A percentile compares a stretch with the other conserved stretches of the same genome.
Conservation (phyloP, 2,888 invertebrate species). For the Uloborus plumipes region DNA sequence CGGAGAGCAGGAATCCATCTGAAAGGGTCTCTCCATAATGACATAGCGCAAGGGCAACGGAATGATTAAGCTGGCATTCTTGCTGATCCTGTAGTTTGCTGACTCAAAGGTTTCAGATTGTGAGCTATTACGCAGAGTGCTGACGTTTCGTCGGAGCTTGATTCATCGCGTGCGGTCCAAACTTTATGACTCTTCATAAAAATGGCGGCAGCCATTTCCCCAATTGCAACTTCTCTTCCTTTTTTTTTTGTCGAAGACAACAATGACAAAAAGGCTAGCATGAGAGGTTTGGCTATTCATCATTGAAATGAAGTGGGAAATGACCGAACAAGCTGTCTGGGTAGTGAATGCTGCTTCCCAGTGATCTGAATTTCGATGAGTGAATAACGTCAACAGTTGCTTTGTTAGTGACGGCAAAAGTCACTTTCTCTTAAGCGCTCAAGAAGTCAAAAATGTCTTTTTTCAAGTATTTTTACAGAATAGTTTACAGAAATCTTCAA, state of each 20-base stretch:
- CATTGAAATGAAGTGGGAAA: constrained; percentile 3
- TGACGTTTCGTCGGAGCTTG: constrained; percentile 16
- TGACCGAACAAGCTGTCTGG: not conserved
- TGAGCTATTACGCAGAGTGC: constrained; percentile 16
- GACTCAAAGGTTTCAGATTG: constrained; percentile 16
- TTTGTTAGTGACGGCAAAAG: too few relatives aligned
- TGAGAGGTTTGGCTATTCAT: not conserved
- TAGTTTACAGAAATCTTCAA: too few relatives aligned
- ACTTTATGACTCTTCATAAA: constrained; percentile 22
- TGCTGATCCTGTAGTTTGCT: constrained; percentile 22
- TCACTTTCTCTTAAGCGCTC: too few relatives aligned
- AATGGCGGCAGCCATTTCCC: constrained; percentile 17
- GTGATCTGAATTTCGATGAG: too few relatives aligned
- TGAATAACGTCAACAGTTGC: too few relatives aligned
- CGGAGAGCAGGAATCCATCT: too few relatives aligned
- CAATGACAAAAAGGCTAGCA: not conserved
- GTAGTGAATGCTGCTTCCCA: not conserved
- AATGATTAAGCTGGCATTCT: constrained; percentile 26
- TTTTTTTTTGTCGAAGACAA: too few relatives aligned
- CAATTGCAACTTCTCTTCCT: too few relatives aligned
- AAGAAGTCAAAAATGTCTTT: too few relatives aligned
- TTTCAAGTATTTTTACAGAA: too few relatives aligned
- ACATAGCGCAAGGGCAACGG: constrained; percentile 15
- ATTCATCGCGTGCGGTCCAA: constrained; percentile 12
- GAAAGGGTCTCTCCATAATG: constrained; percentile 8